A percentile compares a stretch with the other conserved stretches of the same genome.
Conservation (phyloP, 2,888 invertebrate genomes). For the Eilema griseolum region DNA sequence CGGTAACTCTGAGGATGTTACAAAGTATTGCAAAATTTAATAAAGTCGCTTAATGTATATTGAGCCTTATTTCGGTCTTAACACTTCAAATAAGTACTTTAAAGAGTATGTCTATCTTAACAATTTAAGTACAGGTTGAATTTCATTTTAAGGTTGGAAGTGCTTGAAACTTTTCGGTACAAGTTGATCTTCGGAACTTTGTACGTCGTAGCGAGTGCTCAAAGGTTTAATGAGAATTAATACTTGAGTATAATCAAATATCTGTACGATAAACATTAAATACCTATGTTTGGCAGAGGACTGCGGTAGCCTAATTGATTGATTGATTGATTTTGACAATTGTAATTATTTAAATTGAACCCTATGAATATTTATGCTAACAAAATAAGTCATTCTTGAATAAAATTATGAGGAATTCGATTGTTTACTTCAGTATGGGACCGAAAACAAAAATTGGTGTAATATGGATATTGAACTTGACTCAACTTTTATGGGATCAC, state of each 20-base stretch:
- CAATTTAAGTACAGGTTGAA: slow-evolving; percentile 21
- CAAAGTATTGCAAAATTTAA: background rate
- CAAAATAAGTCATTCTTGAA: background rate
- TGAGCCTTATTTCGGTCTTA: slow-evolving; percentile 30
- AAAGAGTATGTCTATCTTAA: slow-evolving; percentile 21
- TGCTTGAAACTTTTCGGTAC: slow-evolving; percentile 27
- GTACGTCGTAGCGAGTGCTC: background rate
- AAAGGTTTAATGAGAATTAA: slow-evolving; percentile 1
- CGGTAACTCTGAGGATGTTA: background rate
- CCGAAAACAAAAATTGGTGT: too few relatives aligned
- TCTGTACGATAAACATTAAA: background rate
- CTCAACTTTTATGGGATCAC: too few relatives aligned
- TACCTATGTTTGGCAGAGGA: too few relatives aligned
- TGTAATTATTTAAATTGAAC: background rate
- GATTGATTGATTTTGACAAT: too few relatives aligned
- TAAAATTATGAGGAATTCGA: background rate
- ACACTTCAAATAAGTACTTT: slow-evolving; percentile 30
- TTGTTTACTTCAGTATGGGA: background rate
- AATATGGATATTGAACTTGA: too few relatives aligned
- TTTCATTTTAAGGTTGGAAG: slow-evolving; percentile 32
- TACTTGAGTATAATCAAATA: slow-evolving; percentile 5
- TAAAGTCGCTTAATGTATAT: slow-evolving; percentile 29
- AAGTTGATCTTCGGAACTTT: slow-evolving; percentile 15
- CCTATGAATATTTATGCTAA: background rate
- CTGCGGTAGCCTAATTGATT: too few relatives aligned